Base-by-base conservation (phyloP, 2,888 invertebrate genomes). In the Caenorhabditis japonica region DNA sequence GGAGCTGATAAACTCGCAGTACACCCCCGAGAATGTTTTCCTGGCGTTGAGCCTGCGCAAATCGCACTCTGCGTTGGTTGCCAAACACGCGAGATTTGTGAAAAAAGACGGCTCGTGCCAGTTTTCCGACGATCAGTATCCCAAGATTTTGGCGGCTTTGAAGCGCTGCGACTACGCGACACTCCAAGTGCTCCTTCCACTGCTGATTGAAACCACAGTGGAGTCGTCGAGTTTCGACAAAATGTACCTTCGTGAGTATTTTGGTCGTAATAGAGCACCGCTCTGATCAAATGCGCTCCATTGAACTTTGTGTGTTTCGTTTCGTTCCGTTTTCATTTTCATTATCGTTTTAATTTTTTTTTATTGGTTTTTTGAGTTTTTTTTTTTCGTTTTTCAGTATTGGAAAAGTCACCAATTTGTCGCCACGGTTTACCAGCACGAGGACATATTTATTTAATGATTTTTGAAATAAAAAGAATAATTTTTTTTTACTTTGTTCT, bases 21-120 rank as follows among this genome's bases (percentile, higher is more conserved):
- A 44, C 34, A 70, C 75, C 15, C 64, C 75, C 4, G 75, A 75
- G 43, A 61, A 59, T 36, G 19, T 75, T 13, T 56, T 52, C 15
- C 38, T 70, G 4, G 69, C 75, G 0, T 25, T 74, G 7, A 19
- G 30, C 1, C 53, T 74, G 7, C 51, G 73, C 4, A 36, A 47
- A 15, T 59, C 52, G 5, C 49, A 62, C 36, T 12, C 68, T 3
- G 21, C 17, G 10, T 0, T 49, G 0, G 68, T 74, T n/a, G 27
- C 73, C 4, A 68, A 76, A 30, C 33, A 59, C 34, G 70, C 70
- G 19, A 62, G 71, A 12, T 79, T 79, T 23, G 49, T 79, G 3
- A 75, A 79, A 21, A 69, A 64, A 33, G 72, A 74, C 41, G 79
- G 79, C 21, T 44, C 41, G 4, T 55, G 61, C 15, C 36, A 46